Evolutionary conservation across 2,888 invertebrate genomes (phyloP).

Genomic region (Acleris holmiana): DNA sequence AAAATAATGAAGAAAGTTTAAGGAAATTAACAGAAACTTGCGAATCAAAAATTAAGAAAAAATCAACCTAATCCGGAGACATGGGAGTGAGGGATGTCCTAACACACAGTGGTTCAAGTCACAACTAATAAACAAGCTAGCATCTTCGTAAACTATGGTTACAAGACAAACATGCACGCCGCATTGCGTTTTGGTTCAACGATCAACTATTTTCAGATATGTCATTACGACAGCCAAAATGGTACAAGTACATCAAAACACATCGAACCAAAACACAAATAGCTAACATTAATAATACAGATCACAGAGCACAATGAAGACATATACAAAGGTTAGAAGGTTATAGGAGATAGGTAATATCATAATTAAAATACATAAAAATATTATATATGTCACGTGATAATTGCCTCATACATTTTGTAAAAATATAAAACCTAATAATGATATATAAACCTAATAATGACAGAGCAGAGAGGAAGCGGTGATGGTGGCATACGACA

Average conservation of each 20-base stretch:
- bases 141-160: slow-evolving; percentile 76
- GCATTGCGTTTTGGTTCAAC: slow-evolving; percentile 82
- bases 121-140: slow-evolving; percentile 83
- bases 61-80: slow-evolving; percentile 65
- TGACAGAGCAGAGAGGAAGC: slow-evolving; percentile 86
- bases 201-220: slow-evolving; percentile 54
- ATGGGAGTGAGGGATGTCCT: slow-evolving; percentile 75
- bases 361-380: slow-evolving; percentile 69
- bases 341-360: slow-evolving; percentile 65
- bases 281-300: slow-evolving; percentile 82
- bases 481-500: slow-evolving; percentile 85
- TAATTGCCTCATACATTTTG: slow-evolving; percentile 82
- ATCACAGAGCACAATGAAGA: slow-evolving; percentile 84
- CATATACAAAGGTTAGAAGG: slow-evolving; percentile 77
- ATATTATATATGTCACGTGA: slow-evolving; percentile 78
- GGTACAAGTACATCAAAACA: slow-evolving; percentile 49
- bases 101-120: slow-evolving; percentile 72
- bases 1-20: slow-evolving; percentile 49
- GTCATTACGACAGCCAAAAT: slow-evolving; percentile 44
- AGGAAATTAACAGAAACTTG: slow-evolving; percentile 50
- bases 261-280: slow-evolving; percentile 83
- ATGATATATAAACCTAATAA: slow-evolving; percentile 83
- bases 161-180: slow-evolving; percentile 82
- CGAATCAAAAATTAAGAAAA: slow-evolving; percentile 53
- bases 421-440: slow-evolving; percentile 76